These are phyloP conservation scores for Unio delphinus DNA, from an alignment of 2,888 invertebrate species.

Conservation along the genomic window DNA sequence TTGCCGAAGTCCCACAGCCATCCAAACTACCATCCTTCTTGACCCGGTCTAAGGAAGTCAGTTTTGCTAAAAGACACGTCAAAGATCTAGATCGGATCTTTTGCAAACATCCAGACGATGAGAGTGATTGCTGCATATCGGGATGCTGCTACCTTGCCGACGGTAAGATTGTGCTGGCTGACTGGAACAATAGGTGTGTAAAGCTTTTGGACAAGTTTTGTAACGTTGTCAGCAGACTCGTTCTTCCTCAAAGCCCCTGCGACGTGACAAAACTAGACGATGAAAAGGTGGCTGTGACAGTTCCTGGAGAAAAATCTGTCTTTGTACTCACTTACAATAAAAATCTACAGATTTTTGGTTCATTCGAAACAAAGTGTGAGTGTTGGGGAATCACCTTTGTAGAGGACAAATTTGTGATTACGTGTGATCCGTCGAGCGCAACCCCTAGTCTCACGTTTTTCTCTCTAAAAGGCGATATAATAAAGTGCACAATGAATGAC, in stretches of 20 bases:
- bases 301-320: constrained; percentile 26
- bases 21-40: constrained; percentile 32
- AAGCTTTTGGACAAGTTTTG: constrained; percentile 32
- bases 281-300: constrained; percentile 20
- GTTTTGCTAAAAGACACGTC: constrained; percentile 15
- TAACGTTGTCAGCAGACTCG: constrained; percentile 11
- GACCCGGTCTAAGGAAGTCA: constrained; percentile 18
- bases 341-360: constrained; percentile 12
- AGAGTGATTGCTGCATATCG: constrained; percentile 20
- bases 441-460: constrained; percentile 24
- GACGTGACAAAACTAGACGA: constrained; percentile 28
- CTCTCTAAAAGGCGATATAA: constrained; percentile 16
- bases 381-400: constrained; percentile 30
- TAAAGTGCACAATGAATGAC: constrained; percentile 28
- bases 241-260: constrained; percentile 31
- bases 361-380: constrained; percentile 26
- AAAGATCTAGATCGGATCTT: constrained; percentile 10
- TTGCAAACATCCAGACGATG: constrained; percentile 15
- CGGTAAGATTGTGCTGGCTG: constrained; percentile 23
- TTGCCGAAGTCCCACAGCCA: constrained; percentile 12
- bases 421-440: constrained; percentile 33
- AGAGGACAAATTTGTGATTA: constrained; percentile 24
- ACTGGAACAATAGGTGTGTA: constrained; percentile 33
- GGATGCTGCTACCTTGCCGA: constrained; percentile 22
- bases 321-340: constrained; percentile 18